Conservation (phyloP, 2,888 invertebrate species). For the Cerceris ruficornis region DNA sequence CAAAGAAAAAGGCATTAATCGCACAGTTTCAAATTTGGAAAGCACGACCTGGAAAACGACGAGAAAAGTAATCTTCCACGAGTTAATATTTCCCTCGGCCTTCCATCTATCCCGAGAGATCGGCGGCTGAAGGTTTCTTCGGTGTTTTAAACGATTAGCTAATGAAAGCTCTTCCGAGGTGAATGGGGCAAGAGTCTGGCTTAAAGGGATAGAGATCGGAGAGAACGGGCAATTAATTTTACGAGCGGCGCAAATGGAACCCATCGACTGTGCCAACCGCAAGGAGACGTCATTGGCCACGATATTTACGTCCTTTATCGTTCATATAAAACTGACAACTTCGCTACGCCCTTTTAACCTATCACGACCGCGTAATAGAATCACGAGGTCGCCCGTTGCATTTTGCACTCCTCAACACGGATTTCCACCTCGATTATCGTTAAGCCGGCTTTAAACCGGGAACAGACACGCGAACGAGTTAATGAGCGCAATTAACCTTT, state of each 20-base stretch:
- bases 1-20: too few relatives aligned
- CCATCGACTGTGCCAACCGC: slow-evolving; percentile 24
- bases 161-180: slow-evolving; percentile 42
- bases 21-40: too few relatives aligned
- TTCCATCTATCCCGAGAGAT: slow-evolving; percentile 33
- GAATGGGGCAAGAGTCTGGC: slow-evolving; percentile 19
- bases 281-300: slow-evolving; percentile 27
- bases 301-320: slow-evolving; percentile 54
- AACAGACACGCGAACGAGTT: neutral
- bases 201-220: slow-evolving; percentile 23
- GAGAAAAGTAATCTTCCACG: neutral
- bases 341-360: slow-evolving; percentile 17
- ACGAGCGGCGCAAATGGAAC: slow-evolving; percentile 55
- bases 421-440: neutral
- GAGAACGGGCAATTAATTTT: slow-evolving; percentile 59
- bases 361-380: slow-evolving; percentile 28
- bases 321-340: slow-evolving; percentile 11
- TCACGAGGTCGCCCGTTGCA: neutral
- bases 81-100: slow-evolving; percentile 29
- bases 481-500: neutral
- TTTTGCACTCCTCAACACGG: neutral
- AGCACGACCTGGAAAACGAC: neutral
- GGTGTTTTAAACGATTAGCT: slow-evolving; percentile 27
- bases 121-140: slow-evolving; percentile 23
- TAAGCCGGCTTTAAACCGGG: neutral